A percentile compares a stretch with the other conserved stretches of the same genome.
These are phyloP conservation scores for Venturia canescens DNA, from an alignment of 1,140 invertebrate species.

Conservation along the genomic window DNA sequence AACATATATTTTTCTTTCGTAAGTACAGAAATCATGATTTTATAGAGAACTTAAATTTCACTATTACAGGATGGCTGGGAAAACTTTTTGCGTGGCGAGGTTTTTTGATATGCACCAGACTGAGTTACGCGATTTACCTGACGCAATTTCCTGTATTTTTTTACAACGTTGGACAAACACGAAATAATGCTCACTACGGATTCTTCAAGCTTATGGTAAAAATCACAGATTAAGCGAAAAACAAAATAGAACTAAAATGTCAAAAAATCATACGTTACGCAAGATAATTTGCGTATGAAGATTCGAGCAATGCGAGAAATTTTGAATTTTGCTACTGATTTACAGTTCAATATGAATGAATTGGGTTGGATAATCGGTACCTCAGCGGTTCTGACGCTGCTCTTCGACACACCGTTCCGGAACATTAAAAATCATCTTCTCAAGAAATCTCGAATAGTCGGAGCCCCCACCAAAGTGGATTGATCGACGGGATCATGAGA, in stretches of 20 bases:
- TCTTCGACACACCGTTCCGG: conserved; percentile 84
- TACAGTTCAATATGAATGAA: conserved; percentile 80
- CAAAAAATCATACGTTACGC: too few relatives aligned
- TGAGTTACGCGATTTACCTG: conserved; percentile 83
- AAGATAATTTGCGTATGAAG: conserved; percentile 2
- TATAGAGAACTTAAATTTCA: neutral
- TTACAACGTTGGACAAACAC: conserved; percentile 80
- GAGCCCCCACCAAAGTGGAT: conserved; percentile 58
- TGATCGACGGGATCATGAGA: conserved; percentile 47
- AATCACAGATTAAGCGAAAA: conserved; percentile 15
- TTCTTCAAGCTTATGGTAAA: conserved; percentile 78
- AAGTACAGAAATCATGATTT: too few relatives aligned
- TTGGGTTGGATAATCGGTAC: conserved; percentile 77
- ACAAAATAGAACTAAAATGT: too few relatives aligned
- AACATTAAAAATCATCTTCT: conserved; percentile 79
- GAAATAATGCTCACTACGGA: conserved; percentile 77
- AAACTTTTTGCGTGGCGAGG: conserved; percentile 79
- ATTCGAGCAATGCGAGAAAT: too few relatives aligned
- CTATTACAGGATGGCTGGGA: conserved; percentile 74
- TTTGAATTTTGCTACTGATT: conserved; percentile 56
- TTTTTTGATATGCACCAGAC: conserved; percentile 80
- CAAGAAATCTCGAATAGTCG: conserved; percentile 53
- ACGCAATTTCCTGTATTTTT: conserved; percentile 84
- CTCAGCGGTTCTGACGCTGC: conserved; percentile 80
- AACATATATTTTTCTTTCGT: too few relatives aligned